phyloP scores from a whole-genome alignment of 2,797 vertebrate species.

The Melanotaenia nigrans region DNA sequence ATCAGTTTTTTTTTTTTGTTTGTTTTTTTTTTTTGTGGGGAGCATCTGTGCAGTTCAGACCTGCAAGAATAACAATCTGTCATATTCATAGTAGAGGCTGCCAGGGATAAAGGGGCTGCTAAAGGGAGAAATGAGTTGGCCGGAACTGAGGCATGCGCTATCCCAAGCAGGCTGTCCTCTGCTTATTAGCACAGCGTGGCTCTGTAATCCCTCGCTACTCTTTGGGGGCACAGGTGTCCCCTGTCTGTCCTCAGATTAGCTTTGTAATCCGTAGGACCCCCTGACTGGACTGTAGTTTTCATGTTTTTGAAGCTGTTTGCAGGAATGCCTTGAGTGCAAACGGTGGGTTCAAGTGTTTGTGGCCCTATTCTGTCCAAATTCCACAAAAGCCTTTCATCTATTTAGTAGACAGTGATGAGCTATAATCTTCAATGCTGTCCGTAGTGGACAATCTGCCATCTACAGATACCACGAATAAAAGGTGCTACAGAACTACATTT shows the following conservation, averaged over 20 bases:
- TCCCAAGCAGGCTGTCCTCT: slow-evolving; percentile 50
- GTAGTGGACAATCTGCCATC: slow-evolving; percentile 2
- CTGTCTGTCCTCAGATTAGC: slow-evolving; percentile 83
- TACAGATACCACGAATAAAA: not conserved
- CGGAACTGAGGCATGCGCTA: slow-evolving; percentile 31
- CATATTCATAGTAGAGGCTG: slow-evolving; percentile 2
- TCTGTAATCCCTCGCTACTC: slow-evolving; percentile 77
- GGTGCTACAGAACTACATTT: not conserved
- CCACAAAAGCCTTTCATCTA: slow-evolving; percentile 44
- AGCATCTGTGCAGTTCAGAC: slow-evolving; percentile 14
- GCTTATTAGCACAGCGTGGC: slow-evolving; percentile 77
- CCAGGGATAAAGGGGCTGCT: slow-evolving; percentile 16
- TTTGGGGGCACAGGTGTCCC: slow-evolving; percentile 83
- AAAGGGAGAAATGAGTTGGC: slow-evolving; percentile 45
- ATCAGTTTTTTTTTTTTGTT: slow-evolving; percentile 7
- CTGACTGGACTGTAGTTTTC: slow-evolving; percentile 54
- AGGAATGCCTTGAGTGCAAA: slow-evolving; percentile 62
- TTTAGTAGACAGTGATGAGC: slow-evolving; percentile 18
- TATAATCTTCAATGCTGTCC: slow-evolving; percentile 6
- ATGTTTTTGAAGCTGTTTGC: slow-evolving; percentile 74
- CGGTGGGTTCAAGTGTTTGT: slow-evolving; percentile 51
- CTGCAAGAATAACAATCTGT: slow-evolving; percentile 17
- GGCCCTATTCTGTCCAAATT: slow-evolving; percentile 50
- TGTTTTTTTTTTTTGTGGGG: not conserved
- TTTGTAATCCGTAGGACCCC: slow-evolving; percentile 79